Conservation (phyloP, 1,140 invertebrate genomes). For the Drosophila nigrodunni region DNA sequence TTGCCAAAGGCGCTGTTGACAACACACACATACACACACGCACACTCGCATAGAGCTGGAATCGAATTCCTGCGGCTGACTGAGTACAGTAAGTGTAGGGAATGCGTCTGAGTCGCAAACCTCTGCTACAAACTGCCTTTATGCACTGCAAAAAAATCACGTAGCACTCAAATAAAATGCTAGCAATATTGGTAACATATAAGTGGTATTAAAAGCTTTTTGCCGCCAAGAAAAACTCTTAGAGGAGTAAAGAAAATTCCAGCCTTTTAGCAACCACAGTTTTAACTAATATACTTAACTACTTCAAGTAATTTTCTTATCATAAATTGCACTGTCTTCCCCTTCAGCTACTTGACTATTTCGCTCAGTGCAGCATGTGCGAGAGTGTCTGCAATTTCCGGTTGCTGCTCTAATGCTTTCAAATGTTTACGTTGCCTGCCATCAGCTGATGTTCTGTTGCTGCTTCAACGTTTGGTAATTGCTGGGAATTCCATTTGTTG, state of each 20-base stretch:
- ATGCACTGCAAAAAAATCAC: too few relatives aligned
- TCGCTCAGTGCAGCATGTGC: neutral
- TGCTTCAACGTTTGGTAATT: constrained; percentile 45
- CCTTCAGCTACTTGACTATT: too few relatives aligned
- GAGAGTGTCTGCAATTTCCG: constrained; percentile 74
- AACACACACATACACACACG: constrained; percentile 25
- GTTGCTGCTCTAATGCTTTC: constrained; percentile 70
- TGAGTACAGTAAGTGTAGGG: constrained; percentile 21
- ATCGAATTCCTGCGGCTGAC: constrained; percentile 43
- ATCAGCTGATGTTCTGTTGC: neutral
- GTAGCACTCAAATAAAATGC: too few relatives aligned
- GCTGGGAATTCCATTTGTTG: constrained; percentile 64
- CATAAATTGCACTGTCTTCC: too few relatives aligned
- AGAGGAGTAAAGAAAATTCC: too few relatives aligned
- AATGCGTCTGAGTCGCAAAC: constrained; percentile 20
- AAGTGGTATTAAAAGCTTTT: too few relatives aligned
- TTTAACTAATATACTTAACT: too few relatives aligned
- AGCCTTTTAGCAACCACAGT: too few relatives aligned
- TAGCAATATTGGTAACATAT: too few relatives aligned
- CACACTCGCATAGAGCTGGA: neutral
- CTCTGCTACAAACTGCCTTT: neutral
- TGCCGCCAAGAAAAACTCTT: too few relatives aligned
- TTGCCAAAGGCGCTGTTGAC: constrained; percentile 70
- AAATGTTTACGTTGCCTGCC: constrained; percentile 59
- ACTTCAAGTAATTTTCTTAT: too few relatives aligned